Conservation (phyloP, 1,140 invertebrate species). For the Subanguina moxae region DNA sequence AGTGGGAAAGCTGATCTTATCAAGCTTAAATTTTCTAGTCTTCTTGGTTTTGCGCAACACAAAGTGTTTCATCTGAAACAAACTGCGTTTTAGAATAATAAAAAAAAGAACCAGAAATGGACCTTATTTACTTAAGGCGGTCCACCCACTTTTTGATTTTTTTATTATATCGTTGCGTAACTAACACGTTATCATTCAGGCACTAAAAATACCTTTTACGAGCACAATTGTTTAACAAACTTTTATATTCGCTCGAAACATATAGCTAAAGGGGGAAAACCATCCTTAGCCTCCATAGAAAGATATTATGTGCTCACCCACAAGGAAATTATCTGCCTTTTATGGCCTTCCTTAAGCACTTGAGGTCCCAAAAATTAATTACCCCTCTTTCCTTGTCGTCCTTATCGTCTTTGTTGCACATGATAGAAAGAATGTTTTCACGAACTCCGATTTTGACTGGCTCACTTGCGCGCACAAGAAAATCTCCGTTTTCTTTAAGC, state of each 20-base stretch:
- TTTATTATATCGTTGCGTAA: no score
- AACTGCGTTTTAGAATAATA: not conserved
- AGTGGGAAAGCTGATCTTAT: slow-evolving; percentile 9
- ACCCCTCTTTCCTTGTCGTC: not conserved
- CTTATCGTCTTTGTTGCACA: slow-evolving; percentile 18
- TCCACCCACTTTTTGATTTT: no score
- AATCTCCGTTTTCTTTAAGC: slow-evolving; percentile 31
- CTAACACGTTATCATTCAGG: no score
- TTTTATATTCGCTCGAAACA: no score
- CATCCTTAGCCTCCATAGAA: not conserved
- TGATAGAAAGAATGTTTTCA: slow-evolving; percentile 16
- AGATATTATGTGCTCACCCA: not conserved
- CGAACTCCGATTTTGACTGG: slow-evolving; percentile 13
- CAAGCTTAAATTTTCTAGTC: slow-evolving; percentile 7
- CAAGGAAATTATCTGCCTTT: no score
- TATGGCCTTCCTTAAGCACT: not conserved
- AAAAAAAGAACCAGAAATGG: no score
- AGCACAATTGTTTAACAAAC: no score
- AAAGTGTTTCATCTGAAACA: slow-evolving; percentile 22
- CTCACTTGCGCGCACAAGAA: slow-evolving; percentile 26
- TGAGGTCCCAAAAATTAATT: not conserved
- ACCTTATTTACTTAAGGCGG: no score
- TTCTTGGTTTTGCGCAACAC: slow-evolving; percentile 6
- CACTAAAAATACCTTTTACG: no score
- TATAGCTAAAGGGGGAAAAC: no score